Base-by-base conservation (phyloP, 1,140 invertebrate genomes). In the Zaprionus nigranus region DNA sequence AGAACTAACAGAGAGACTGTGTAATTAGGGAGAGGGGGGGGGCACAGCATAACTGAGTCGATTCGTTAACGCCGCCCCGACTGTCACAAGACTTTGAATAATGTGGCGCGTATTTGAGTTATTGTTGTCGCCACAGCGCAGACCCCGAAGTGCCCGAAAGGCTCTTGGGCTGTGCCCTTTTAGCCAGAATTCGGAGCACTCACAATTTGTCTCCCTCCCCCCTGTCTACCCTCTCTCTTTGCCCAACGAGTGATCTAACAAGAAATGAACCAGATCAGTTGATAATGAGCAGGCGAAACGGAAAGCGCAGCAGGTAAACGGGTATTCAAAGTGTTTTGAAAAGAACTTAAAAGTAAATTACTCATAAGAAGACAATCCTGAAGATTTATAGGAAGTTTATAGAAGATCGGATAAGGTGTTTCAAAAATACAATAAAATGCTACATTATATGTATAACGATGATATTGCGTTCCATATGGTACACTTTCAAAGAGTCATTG, bases 61-160 rank as follows among this genome's bases (percentile, higher is more conserved):
- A 69, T 84, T 84, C 81, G 81, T 81, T 84, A 83, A 61, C 82
- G 64, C 79, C 63, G 82, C 46, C 62, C 36, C 51, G 70, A 78
- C 62, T 85, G 82, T 84, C 82, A 81, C 57, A 43, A 73, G 77
- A 72, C 81, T 70, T 90, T 88, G 74, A 87, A 82, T 87, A 83
- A 88, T 87, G 84, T 75, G 79, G 78, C 78, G 77, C 75, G 78
- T 81, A 84, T 90, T 88, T 88, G 84, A 88, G 88, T 90, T 87
- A 87, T 87, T 79, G 85, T 87, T 75, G 78, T 88, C 70, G 67
- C 84, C 78, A 57, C 3, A 30, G 56, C 56, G 51, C 54, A 36
- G 67, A 71, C 62, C 58, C 77, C 62, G 38, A 40, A 69, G 28
- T 56, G 51, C 49, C 57, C 70, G 74, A 75, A 85, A 81, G 40